These are phyloP conservation scores for Limnephilus rhombicus DNA, from an alignment of 2,888 invertebrate species.

Conservation along the genomic window DNA sequence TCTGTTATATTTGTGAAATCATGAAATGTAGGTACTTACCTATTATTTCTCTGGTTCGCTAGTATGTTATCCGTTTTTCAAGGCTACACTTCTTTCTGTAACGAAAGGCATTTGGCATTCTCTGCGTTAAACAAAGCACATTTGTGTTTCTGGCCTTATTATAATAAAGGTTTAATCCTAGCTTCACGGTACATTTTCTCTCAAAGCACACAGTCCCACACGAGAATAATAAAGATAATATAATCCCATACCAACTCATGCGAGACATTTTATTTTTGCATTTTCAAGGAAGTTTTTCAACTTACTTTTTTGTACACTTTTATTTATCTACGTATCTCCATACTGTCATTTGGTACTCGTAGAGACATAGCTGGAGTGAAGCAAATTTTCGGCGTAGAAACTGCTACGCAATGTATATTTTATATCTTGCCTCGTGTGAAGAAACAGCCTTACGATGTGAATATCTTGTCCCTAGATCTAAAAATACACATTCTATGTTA, in stretches of 20 bases:
- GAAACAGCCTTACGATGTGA: not conserved
- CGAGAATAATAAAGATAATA: not conserved
- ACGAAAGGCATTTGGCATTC: not conserved
- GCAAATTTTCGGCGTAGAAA: not conserved
- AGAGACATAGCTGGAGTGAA: not conserved
- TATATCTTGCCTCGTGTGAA: not conserved
- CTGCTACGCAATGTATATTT: not conserved
- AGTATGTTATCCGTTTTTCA: not conserved
- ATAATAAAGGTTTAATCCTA: conserved; percentile 2
- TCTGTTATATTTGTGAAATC: not conserved
- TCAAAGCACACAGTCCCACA: not conserved
- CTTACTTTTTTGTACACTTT: not conserved
- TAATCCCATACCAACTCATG: not conserved
- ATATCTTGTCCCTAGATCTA: not conserved
- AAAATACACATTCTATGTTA: not conserved
- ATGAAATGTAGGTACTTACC: not conserved
- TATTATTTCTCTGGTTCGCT: not conserved
- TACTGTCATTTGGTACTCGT: not conserved
- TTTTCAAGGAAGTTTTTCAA: not conserved
- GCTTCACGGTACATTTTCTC: conserved; percentile 21
- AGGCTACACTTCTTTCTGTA: not conserved
- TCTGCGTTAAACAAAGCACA: conserved; percentile 3
- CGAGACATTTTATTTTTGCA: not conserved
- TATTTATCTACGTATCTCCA: not conserved
- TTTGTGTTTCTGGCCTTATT: not conserved